A percentile compares a stretch with the other conserved stretches of the same genome.
phyloP scores from a whole-genome alignment of 2,797 vertebrate species.

The Premnoplex brunnescens region DNA sequence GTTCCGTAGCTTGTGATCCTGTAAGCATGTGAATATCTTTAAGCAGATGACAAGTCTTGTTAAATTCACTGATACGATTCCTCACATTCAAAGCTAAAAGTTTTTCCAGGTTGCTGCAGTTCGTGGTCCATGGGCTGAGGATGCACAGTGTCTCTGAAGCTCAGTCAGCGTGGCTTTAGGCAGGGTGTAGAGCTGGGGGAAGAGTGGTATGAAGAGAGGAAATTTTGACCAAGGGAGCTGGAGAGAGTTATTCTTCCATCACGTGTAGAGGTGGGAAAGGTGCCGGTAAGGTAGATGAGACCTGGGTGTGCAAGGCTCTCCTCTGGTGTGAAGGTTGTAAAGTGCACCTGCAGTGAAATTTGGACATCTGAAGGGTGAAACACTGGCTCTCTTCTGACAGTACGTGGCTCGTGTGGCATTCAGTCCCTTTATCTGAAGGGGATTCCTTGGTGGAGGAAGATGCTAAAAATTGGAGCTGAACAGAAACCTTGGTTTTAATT shows the following conservation, averaged over 20 bases:
- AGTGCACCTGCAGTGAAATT: neutral
- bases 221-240: neutral
- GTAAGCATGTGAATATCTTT: neutral
- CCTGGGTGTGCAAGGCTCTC: neutral
- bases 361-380: neutral
- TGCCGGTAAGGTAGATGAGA: neutral
- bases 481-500: neutral
- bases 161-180: fast-evolving
- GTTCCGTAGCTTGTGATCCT: neutral
- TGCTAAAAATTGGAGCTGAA: neutral
- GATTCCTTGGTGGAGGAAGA: neutral
- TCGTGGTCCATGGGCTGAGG: neutral
- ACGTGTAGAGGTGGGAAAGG: fast-evolving
- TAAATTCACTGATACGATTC: neutral
- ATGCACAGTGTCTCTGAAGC: fast-evolving
- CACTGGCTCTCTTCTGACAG: fast-evolving
- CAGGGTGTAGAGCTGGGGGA: neutral
- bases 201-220: neutral
- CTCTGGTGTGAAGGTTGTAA: neutral
- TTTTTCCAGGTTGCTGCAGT: neutral
- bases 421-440: neutral
- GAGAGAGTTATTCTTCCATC: neutral
- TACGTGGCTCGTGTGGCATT: fast-evolving
- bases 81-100: neutral
- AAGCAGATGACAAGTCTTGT: neutral